Base-by-base conservation (phyloP, 2,888 invertebrate species). In the Amiota mariae region DNA sequence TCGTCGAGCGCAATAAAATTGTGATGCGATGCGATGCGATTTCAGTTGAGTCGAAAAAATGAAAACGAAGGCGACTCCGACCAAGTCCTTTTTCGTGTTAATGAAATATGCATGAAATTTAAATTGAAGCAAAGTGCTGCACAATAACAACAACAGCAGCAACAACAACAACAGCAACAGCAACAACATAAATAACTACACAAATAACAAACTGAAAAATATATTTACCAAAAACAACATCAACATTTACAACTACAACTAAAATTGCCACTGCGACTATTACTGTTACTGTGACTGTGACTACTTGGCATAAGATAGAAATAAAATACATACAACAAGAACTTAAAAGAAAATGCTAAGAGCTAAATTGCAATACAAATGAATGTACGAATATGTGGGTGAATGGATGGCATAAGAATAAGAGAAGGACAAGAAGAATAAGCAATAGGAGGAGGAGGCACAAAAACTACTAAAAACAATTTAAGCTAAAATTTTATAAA, bases 81-180 rank as follows among this genome's bases (percentile, higher is more conserved):
- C 36, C 76, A 73, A 80, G 74, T 72, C 76, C 76, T 75, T 81
- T 79, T 78, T 75, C 57, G 80, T 79, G 84, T 82, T 85, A 82
- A 87, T 87, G 86, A 85, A 87, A 87, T 85, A 88, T 88, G 85
- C 87, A 88, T 88, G 87, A 87, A 88, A 86, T 87, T 86, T 88
- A 84, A 88, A 88, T 87, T 84, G 84, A 80, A 81, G 79, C 80
- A 81, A 84, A 80, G 78, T 83, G 78, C 80, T 77, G 81, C 75
- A 76, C 78, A 78, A 78, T 72, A 74, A 51, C 71, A 46, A 64
- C 46, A 70, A 49, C 51, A 61, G 48, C 47, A 9, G 24, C 47
- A 4, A 49, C 54, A 12, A 51, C 12, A 56, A 46, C 76, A 11
- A 48, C 48, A 18, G 57, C 57, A 48, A 56, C 24, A 59, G 59